phyloP scores from a whole-genome alignment of 2,888 invertebrate species.

The Habroteleia sp. region DNA sequence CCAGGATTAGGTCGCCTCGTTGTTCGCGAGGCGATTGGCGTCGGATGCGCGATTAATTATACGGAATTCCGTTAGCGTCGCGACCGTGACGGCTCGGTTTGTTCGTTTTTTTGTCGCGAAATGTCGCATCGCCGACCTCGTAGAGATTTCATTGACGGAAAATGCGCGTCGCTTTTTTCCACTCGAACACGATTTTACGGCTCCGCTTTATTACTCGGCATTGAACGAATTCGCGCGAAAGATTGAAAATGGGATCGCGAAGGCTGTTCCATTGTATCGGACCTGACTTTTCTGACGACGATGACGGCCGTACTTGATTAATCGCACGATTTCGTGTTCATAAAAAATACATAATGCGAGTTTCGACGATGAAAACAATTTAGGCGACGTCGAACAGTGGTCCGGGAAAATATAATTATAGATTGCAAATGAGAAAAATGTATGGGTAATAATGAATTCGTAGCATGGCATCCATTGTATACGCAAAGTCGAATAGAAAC shows the following conservation, averaged over 20 bases:
- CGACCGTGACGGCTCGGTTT: conserved; percentile 21
- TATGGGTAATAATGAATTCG: no score
- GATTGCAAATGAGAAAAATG: no score
- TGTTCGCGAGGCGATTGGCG: no score
- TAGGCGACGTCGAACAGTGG: no score
- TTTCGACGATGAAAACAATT: no score
- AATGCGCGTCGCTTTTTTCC: conserved; percentile 13
- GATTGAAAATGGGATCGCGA: conserved; percentile 8
- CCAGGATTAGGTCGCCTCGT: no score
- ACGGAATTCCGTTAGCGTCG: conserved; percentile 35
- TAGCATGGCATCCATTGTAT: no score
- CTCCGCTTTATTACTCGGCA: conserved; percentile 6
- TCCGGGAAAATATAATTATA: no score
- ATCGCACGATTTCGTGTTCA: neutral
- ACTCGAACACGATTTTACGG: conserved; percentile 19
- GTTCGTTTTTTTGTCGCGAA: conserved; percentile 13
- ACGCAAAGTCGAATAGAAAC: no score
- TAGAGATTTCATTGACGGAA: conserved; percentile 30
- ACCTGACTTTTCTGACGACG: conserved; percentile 1
- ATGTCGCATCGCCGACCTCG: conserved; percentile 18
- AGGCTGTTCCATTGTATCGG: conserved; percentile 18
- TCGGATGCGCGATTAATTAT: conserved; percentile 43
- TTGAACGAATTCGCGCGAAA: conserved; percentile 16
- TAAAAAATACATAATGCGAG: neutral
- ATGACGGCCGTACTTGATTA: conserved; percentile 7